Evolutionary conservation across 2,888 invertebrate species (phyloP).

Genomic region (Hololepta plana): DNA sequence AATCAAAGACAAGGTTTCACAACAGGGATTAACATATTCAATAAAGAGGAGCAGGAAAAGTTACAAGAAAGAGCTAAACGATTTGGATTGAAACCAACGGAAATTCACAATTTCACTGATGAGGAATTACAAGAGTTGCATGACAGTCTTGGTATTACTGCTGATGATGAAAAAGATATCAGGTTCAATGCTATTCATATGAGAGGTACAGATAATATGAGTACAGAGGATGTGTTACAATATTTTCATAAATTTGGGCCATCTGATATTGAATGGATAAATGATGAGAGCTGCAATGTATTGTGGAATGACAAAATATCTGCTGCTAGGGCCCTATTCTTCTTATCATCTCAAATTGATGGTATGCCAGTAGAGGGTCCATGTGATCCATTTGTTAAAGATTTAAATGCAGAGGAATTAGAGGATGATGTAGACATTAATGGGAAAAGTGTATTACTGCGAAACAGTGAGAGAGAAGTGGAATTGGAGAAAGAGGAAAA

Average conservation of each 20-base stretch:
- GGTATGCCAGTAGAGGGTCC: slow-evolving; percentile 13
- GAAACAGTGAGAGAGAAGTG: slow-evolving; percentile 17
- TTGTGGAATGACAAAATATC: slow-evolving; percentile 40
- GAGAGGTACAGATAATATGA: slow-evolving; percentile 56
- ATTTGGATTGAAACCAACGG: slow-evolving; percentile 32
- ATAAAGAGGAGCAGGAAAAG: slow-evolving; percentile 31
- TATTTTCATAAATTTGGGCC: slow-evolving; percentile 64
- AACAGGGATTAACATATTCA: slow-evolving; percentile 31
- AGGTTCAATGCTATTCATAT: slow-evolving; percentile 59
- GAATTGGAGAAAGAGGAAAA: slow-evolving; percentile 17
- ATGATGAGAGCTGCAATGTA: slow-evolving; percentile 59
- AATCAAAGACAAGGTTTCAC: slow-evolving; percentile 18
- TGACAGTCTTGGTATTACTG: slow-evolving; percentile 35
- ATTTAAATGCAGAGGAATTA: slow-evolving; percentile 10
- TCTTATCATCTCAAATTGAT: slow-evolving; percentile 30
- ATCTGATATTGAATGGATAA: slow-evolving; percentile 65
- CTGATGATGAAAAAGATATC: slow-evolving; percentile 40
- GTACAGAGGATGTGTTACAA: slow-evolving; percentile 58
- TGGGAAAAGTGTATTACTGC: slow-evolving; percentile 17
- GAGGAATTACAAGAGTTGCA: slow-evolving; percentile 24
- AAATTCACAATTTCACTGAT: slow-evolving; percentile 24
- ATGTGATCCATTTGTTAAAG: slow-evolving; percentile 17
- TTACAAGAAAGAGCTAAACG: slow-evolving; percentile 36
- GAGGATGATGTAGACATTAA: slow-evolving; percentile 6
- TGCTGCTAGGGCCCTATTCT: slow-evolving; percentile 39